These are phyloP conservation scores for Andricus grossulariae DNA, from an alignment of 1,140 invertebrate species.

Conservation along the genomic window DNA sequence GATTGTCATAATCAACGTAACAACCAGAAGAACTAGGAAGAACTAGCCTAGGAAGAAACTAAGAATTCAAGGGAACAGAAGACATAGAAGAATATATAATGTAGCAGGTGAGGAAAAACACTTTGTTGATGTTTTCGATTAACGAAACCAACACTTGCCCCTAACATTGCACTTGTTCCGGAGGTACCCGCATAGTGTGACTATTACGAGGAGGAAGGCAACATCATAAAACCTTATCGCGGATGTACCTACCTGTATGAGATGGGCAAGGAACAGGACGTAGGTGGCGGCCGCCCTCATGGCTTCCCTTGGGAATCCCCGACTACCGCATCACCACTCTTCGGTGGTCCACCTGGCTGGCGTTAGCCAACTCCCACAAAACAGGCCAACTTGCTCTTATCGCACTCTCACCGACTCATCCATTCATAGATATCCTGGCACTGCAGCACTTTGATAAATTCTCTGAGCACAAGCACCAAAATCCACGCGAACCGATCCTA, in stretches of 20 bases:
- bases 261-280: slow-evolving; percentile 75
- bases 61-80: too few species aligned
- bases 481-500: not conserved
- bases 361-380: slow-evolving; percentile 24
- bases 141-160: not conserved
- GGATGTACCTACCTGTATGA: slow-evolving; percentile 69
- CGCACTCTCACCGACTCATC: slow-evolving; percentile 10
- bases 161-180: not conserved
- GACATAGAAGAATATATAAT: too few species aligned
- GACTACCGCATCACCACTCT: slow-evolving; percentile 76
- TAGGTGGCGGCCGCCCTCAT: slow-evolving; percentile 76
- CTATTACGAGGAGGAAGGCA: not conserved
- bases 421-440: not conserved
- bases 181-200: not conserved
- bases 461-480: not conserved
- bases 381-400: not conserved
- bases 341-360: slow-evolving; percentile 46
- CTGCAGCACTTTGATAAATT: slow-evolving; percentile 6
- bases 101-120: too few species aligned
- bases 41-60: too few species aligned
- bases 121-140: not conserved
- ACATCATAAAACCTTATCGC: slow-evolving; percentile 3
- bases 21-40: too few species aligned
- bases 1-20: too few species aligned
- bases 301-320: slow-evolving; percentile 74